Conservation (phyloP, 2,797 vertebrate species). For the Arrhamphus sclerolepis region DNA sequence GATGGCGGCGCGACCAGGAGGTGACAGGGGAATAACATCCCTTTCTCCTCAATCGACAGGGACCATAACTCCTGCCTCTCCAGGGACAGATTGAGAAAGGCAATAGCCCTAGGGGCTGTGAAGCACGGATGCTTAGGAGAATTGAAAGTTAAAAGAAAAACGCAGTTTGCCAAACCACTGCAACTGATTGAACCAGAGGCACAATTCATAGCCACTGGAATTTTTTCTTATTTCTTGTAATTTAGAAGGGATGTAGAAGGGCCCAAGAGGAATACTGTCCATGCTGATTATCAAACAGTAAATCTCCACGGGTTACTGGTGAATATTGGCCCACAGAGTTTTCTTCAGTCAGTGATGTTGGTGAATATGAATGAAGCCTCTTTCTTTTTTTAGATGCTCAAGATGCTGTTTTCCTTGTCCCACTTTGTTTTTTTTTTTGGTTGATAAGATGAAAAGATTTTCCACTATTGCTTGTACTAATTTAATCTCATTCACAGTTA, state of each 20-base stretch:
- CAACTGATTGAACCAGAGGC: constrained; percentile 63
- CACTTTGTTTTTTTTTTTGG: neutral
- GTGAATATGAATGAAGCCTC: constrained; percentile 8
- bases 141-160: constrained; percentile 98
- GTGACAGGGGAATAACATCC: constrained; percentile 99
- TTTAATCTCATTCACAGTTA: too few relatives aligned
- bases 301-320: constrained; percentile 30
- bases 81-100: constrained; percentile 99
- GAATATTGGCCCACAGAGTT: constrained; percentile 19
- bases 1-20: constrained; percentile 87
- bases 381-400: neutral
- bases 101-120: constrained; percentile 97
- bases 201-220: constrained; percentile 63
- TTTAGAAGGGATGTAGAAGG: constrained; percentile 19
- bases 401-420: neutral
- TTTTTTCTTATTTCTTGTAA: constrained; percentile 68
- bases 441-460: neutral
- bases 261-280: constrained; percentile 38
- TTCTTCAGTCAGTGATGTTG: constrained; percentile 9
- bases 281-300: constrained; percentile 47
- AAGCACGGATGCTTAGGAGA: constrained; percentile 95
- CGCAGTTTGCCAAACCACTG: constrained; percentile 76
- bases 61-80: constrained; percentile 99
- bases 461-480: too few relatives aligned
- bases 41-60: constrained; percentile 99